A percentile compares a stretch with the other conserved stretches of the same genome.
phyloP scores from a whole-genome alignment of 2,888 invertebrate species.

The Himalopsyche japonica region DNA sequence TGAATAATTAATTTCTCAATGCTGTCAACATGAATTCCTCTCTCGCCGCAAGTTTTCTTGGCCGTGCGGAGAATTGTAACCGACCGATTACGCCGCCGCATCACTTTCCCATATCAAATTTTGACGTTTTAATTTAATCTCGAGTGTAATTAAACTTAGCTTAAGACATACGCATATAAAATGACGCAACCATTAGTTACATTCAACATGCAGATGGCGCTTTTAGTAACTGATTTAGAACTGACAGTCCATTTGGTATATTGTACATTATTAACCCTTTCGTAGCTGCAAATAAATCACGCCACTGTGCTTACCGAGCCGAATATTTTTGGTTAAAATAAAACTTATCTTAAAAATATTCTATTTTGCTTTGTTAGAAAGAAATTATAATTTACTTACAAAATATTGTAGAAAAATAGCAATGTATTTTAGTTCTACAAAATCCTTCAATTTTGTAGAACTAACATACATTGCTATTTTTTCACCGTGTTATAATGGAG shows the following conservation, averaged over 20 bases:
- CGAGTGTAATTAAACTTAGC: neutral
- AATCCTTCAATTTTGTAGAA: too few species aligned
- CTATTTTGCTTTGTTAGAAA: too few species aligned
- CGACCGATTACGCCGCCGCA: neutral
- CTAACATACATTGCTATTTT: too few species aligned
- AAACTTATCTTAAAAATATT: too few species aligned
- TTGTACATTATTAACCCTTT: neutral
- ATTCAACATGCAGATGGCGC: neutral
- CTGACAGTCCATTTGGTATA: neutral
- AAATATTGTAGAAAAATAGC: too few species aligned
- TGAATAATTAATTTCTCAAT: neutral
- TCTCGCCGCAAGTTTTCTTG: neutral
- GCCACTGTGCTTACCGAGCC: too few species aligned
- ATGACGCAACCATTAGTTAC: neutral
- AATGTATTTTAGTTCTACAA: too few species aligned
- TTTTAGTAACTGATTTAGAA: neutral
- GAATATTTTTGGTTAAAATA: too few species aligned
- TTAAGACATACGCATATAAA: neutral
- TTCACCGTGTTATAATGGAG: too few species aligned
- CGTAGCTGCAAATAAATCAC: too few species aligned
- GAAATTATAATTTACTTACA: too few species aligned
- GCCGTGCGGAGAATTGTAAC: neutral
- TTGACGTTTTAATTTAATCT: neutral
- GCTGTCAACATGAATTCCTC: neutral
- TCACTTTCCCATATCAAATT: neutral